Base-by-base conservation (phyloP, 30 jellyfish, hydroid and myxozoan genomes). In the Aurelia coerulea region DNA sequence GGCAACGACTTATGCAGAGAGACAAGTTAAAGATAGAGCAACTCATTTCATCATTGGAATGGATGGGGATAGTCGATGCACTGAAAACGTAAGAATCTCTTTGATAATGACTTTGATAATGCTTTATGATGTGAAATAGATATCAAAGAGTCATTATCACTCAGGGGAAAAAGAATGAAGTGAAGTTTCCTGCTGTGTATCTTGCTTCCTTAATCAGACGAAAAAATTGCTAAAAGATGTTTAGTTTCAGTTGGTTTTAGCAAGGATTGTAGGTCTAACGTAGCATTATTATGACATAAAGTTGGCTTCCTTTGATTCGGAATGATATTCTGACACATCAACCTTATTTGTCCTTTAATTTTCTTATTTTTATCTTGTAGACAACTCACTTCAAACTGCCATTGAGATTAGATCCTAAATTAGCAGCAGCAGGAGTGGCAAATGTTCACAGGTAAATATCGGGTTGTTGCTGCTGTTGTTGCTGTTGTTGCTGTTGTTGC, bases 51-150 rank as follows among this genome's bases (percentile, higher is more conserved):
- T 10, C 6, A 19, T 70, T 33, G 81, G 81, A 10, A 70, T 60
- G 18, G 81, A 33, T 70, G 64, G 63, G 3, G 33, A 31, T 29
- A 66, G 33, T 10, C 46, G 81, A 70, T 12, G 60, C 33, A 70
- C 81, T 29, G 81, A 70, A 70, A 58, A 70, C 16, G 81, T 70
- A 29, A 70, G 81, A 3, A 15, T 59, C 68, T 14, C 19, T 59
- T 0, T 59, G 68, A 59, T 14, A 3, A 59, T 59, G 19, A 53
- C 19, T 59, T 3, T 59, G 1, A 14, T 59, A 15, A 8, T 39
- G 50, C 50, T 39, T 39, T 39, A 2, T 39, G 2, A 39, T 39
- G 50, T 8, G 50, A 39, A 39, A 8, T 39, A 39, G 5, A 39
- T 8, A 39, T 39, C 50, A 39, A 39, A 39, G 50, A 39, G 50